Conservation (phyloP, 2,797 vertebrate species). For the Amphiprion clarkii region DNA sequence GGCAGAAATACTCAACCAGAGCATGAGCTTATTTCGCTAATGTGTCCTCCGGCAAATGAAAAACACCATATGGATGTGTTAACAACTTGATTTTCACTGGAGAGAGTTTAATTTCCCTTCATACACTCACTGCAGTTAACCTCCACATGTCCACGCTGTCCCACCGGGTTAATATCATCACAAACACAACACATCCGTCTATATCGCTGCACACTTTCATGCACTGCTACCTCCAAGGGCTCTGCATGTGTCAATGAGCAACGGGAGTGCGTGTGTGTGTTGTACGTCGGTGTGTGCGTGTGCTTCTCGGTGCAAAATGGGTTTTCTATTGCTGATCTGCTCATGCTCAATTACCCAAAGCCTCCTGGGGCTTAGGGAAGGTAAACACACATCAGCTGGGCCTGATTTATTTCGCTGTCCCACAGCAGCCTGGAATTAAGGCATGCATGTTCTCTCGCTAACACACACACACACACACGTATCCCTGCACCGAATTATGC, state of each 20-base stretch:
- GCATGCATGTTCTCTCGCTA: constrained; percentile 34
- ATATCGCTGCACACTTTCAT: constrained; percentile 1
- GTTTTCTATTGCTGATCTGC: constrained; percentile 84
- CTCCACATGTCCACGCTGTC: constrained; percentile 6
- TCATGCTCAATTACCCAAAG: constrained; percentile 88
- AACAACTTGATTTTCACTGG: too few species aligned
- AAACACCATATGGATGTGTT: too few species aligned
- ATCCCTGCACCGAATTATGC: neutral
- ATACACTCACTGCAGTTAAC: constrained; percentile 4
- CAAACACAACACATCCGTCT: constrained; percentile 4
- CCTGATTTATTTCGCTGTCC: constrained; percentile 86
- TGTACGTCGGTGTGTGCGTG: constrained; percentile 17
- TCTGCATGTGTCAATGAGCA: constrained; percentile 47
- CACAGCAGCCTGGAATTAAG: constrained; percentile 82
- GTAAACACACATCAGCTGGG: constrained; percentile 87
- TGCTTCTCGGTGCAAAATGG: constrained; percentile 69
- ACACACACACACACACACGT: constrained; percentile 26
- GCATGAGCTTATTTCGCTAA: too few species aligned
- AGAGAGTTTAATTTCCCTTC: neutral
- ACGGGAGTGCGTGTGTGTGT: constrained; percentile 22
- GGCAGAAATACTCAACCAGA: too few species aligned
- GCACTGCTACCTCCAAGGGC: constrained; percentile 21
- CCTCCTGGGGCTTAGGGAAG: constrained; percentile 79
- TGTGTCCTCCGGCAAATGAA: too few species aligned
- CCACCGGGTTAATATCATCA: constrained; percentile 11